phyloP scores from a whole-genome alignment of 2,888 invertebrate species.

The Parnassius apollo region DNA sequence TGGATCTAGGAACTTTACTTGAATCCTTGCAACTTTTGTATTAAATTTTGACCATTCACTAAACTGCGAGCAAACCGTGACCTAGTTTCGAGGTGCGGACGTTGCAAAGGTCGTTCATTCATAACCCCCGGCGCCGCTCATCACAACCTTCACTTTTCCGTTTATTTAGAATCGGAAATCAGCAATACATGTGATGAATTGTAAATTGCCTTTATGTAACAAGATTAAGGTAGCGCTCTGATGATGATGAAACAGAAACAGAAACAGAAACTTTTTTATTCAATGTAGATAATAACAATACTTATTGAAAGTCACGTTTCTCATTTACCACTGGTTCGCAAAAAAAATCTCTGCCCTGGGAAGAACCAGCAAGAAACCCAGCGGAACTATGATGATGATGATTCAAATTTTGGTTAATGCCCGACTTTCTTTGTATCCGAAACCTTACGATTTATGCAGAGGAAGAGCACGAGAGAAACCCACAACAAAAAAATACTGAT shows the following conservation, averaged over 20 bases:
- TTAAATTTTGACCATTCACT: constrained; percentile 7
- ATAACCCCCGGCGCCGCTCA: constrained; percentile 1
- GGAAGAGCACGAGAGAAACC: too few relatives aligned
- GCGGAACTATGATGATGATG: neutral
- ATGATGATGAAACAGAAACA: neutral
- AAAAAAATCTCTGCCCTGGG: too few relatives aligned
- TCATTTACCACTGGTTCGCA: too few relatives aligned
- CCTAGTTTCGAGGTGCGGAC: constrained; percentile 58
- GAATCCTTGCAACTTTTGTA: neutral
- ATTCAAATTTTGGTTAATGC: neutral
- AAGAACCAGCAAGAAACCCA: too few relatives aligned
- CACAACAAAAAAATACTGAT: too few relatives aligned
- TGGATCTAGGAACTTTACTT: too few relatives aligned
- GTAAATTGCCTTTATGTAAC: constrained; percentile 9
- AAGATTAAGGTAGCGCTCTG: neutral
- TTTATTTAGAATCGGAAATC: constrained; percentile 21
- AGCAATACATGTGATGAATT: constrained; percentile 20
- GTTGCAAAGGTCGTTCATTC: constrained; percentile 47
- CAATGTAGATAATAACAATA: too few relatives aligned
- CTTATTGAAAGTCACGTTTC: too few relatives aligned
- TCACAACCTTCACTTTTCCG: constrained; percentile 17
- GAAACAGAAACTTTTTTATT: too few relatives aligned
- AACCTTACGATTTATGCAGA: too few relatives aligned
- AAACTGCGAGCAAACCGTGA: constrained; percentile 36
- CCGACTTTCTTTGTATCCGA: too few relatives aligned